Evolutionary conservation across 2,888 invertebrate genomes (phyloP).

Genomic region (Ochropacha duplaris): DNA sequence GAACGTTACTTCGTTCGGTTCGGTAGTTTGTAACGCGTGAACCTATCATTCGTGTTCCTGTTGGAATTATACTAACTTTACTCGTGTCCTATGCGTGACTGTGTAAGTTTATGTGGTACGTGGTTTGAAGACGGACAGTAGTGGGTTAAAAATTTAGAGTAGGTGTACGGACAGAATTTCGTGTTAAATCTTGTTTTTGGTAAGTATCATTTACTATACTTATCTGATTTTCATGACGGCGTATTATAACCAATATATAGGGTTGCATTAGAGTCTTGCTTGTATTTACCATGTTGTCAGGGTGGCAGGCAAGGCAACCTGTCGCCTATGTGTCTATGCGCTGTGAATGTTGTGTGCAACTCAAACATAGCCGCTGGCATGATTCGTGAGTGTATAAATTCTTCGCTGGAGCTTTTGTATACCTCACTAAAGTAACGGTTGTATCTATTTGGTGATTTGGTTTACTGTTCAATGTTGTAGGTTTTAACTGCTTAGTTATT

Average conservation of each 20-base stretch:
- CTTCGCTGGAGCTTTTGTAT: constrained; percentile 13
- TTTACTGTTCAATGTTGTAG: too few species aligned
- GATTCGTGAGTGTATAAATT: constrained; percentile 36
- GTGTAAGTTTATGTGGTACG: constrained; percentile 44
- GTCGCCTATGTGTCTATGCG: not conserved
- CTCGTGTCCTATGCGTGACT: constrained; percentile 23
- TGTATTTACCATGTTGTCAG: not conserved
- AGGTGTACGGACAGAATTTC: constrained; percentile 51
- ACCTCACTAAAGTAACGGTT: not conserved
- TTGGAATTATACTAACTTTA: constrained; percentile 32
- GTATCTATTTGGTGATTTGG: not conserved
- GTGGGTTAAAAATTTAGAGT: constrained; percentile 42
- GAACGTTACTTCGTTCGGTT: constrained; percentile 32
- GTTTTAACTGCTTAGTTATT: too few species aligned
- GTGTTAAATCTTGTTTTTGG: constrained; percentile 63
- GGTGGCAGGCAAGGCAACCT: not conserved
- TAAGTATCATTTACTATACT: constrained; percentile 45
- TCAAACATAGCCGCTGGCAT: constrained; percentile 21
- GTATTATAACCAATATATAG: constrained; percentile 1
- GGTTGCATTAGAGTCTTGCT: not conserved
- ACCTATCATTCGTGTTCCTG: constrained; percentile 29
- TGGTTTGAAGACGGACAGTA: constrained; percentile 34
- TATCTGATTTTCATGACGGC: not conserved
- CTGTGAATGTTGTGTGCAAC: constrained; percentile 2
- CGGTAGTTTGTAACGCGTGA: constrained; percentile 37